Evolutionary conservation across 2,888 invertebrate species (phyloP), one percentile per base, ranked within the genome.

Genomic region (Tribolium freemani): DNA sequence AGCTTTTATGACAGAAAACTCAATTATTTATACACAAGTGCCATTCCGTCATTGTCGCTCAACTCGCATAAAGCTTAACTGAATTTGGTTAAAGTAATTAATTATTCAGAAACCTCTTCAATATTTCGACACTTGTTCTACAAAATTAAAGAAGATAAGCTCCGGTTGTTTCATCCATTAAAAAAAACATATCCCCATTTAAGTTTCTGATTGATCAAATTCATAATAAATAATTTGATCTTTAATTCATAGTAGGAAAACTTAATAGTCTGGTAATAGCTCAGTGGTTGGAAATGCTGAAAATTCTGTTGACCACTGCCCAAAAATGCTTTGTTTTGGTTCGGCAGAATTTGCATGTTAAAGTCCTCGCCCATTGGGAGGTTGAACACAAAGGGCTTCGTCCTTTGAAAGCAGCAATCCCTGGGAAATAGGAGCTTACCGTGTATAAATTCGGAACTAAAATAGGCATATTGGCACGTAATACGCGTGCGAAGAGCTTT

Each of bases 391-490:
- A 68, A 68, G 63, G 61, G 2, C 45, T 9, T 60, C 38, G 38
- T 60, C 46, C 50, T 64, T 64, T 64, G 57, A 64, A 44, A 56
- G 48, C 50, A 58, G 58, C 46, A 31, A 54, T 64, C 57, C 26
- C 56, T 31, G 3, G 57, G 26, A 61, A 70, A 67, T 71, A 56
- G 56, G 44, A 63, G 26, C 63, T 72, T 51, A 48, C 20, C 64
- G 57, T n/a, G 58, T 64, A 72, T 69, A 69, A 70, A 68, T 74
- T 72, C 46, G 53, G 58, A 69, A 72, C 72, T 46, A 71, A 74
- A 77, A 76, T 78, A 76, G 77, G 70, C 71, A 78, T 78, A 79
- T 80, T 79, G 78, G 77, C 80, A 81, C 80, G 79, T 79, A 78
- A 76, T 76, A 70, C 75, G 58, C 73, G 68, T 77, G 73, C 70